Conservation (phyloP, 2,888 invertebrate genomes). For the Nemapogon koenigi region DNA sequence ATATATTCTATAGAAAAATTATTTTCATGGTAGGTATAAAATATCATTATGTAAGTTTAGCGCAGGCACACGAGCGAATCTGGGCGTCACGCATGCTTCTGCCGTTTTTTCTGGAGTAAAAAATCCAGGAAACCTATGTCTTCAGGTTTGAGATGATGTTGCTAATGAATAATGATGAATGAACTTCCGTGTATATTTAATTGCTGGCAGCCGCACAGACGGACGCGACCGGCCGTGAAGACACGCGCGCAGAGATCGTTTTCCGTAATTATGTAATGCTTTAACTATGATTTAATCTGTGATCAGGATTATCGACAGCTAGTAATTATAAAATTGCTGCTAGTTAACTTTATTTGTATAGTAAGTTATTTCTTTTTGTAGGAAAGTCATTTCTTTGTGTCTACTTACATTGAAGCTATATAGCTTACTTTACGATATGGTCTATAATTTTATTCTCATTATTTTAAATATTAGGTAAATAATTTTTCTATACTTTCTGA, state of each 20-base stretch:
- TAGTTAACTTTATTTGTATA: too few relatives aligned
- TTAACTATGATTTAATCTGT: constrained; percentile 1
- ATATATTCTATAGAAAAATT: not conserved
- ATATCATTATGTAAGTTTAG: constrained; percentile 38
- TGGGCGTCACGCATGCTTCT: constrained; percentile 31
- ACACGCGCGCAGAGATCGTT: constrained; percentile 27
- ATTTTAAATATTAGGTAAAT: too few relatives aligned
- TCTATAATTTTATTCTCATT: too few relatives aligned
- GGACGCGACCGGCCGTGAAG: constrained; percentile 24
- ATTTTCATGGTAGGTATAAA: constrained; percentile 10
- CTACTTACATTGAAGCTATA: too few relatives aligned
- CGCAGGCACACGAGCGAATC: constrained; percentile 39
- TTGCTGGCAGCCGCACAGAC: constrained; percentile 20
- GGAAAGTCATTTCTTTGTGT: too few relatives aligned
- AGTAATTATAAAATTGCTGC: too few relatives aligned
- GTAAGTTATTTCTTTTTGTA: too few relatives aligned
- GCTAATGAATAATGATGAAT: constrained; percentile 47
- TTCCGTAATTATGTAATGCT: constrained; percentile 23
- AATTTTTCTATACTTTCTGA: too few relatives aligned
- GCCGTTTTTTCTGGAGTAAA: constrained; percentile 26
- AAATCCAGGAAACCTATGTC: constrained; percentile 45
- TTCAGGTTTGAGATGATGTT: constrained; percentile 31
- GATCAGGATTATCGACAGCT: constrained; percentile 1
- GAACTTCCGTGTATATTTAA: constrained; percentile 46
- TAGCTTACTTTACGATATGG: too few relatives aligned